Conservation (phyloP, 2,888 invertebrate species). For the Didymodactylos carnosus region DNA sequence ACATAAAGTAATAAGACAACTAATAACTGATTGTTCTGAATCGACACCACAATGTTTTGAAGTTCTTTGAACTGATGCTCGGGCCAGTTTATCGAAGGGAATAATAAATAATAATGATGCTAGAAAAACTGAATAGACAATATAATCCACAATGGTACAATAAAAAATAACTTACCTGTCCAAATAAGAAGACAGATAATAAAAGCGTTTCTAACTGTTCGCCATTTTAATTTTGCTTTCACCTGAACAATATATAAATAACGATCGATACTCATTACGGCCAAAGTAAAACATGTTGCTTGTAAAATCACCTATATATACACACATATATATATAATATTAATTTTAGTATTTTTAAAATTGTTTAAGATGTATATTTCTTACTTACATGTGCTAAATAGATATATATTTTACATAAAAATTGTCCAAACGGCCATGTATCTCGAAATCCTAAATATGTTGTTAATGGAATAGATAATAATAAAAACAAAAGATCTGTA, state of each 20-base stretch:
- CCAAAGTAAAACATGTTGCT: constrained; percentile 7
- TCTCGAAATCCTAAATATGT: constrained; percentile 9
- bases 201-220: background rate
- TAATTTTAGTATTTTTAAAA: background rate
- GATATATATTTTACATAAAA: background rate
- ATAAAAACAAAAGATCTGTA: constrained; percentile 10
- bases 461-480: constrained; percentile 12
- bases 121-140: background rate
- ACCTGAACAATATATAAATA: background rate
- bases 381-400: background rate
- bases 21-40: background rate
- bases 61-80: background rate
- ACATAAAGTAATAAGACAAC: background rate
- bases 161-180: background rate
- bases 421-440: background rate
- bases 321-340: background rate
- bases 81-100: background rate
- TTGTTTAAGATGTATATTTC: no score
- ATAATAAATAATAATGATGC: background rate
- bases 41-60: background rate
- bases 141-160: background rate
- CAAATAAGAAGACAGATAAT: background rate
- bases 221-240: background rate
- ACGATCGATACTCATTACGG: constrained; percentile 13
- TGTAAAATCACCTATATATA: background rate